Evolutionary conservation across 2,797 vertebrate species (phyloP).

Genomic region (Rhinoraja longicauda): DNA sequence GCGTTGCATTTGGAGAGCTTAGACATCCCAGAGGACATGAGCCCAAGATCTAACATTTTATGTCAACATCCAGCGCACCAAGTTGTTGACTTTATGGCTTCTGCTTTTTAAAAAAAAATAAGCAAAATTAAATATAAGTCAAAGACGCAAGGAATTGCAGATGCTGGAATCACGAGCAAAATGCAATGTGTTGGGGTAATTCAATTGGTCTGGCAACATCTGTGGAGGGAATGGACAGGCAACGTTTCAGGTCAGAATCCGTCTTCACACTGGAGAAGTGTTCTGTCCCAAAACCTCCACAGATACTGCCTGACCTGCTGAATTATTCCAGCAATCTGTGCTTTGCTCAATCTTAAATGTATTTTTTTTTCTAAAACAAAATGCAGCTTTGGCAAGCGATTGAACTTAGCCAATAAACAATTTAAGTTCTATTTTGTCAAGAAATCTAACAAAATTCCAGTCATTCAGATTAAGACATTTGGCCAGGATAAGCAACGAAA

Average conservation of each 20-base stretch:
- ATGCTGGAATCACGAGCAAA: no score
- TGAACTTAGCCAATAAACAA: not conserved
- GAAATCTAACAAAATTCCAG: slow-evolving; percentile 16
- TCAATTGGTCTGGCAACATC: no score
- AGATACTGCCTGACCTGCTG: no score
- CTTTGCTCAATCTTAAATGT: not conserved
- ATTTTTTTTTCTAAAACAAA: not conserved
- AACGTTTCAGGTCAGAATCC: no score
- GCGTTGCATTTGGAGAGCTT: not conserved
- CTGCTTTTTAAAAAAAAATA: not conserved
- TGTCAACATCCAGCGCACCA: not conserved
- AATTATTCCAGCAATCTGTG: no score
- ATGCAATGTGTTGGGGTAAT: no score
- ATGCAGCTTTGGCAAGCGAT: not conserved
- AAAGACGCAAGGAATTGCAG: no score
- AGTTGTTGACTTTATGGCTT: not conserved
- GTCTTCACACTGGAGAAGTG: no score
- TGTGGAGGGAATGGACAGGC: no score
- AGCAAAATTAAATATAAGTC: no score
- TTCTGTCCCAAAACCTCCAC: no score
- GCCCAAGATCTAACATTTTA: not conserved
- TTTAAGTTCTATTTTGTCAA: not conserved
- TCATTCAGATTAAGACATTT: not conserved
- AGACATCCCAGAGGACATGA: not conserved
- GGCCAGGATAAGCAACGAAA: slow-evolving; percentile 19